Evolutionary conservation across 1,140 invertebrate genomes (phyloP).

Genomic region (Hypothenemus hampei): DNA sequence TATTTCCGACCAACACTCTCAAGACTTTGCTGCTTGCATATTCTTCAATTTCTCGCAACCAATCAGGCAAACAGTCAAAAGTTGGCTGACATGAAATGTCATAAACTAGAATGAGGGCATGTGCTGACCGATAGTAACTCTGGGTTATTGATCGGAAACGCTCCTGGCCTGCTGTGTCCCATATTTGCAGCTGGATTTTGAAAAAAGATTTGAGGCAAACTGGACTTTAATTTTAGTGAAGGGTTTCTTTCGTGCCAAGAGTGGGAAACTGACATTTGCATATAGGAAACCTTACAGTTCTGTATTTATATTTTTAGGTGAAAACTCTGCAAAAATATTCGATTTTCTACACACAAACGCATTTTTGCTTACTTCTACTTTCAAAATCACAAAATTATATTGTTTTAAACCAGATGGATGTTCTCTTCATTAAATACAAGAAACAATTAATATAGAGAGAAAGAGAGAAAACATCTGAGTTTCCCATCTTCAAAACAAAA

Average conservation of each 20-base stretch:
- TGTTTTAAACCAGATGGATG: no score
- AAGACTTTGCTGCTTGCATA: constrained; percentile 93
- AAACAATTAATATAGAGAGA: no score
- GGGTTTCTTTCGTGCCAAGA: background rate
- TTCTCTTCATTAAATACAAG: no score
- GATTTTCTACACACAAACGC: no score
- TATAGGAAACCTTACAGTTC: no score
- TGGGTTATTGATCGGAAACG: constrained; percentile 96
- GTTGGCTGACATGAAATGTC: constrained; percentile 96
- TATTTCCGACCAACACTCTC: constrained; percentile 90
- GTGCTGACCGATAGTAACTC: constrained; percentile 96
- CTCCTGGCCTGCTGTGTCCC: constrained; percentile 97
- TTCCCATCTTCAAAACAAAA: no score
- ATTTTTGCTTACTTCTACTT: background rate
- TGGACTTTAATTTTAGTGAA: background rate
- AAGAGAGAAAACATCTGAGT: no score
- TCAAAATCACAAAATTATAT: no score
- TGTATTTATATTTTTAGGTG: no score
- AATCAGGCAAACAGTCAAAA: constrained; percentile 93
- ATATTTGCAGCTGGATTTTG: constrained; percentile 84
- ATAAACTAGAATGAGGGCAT: constrained; percentile 95
- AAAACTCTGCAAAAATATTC: no score
- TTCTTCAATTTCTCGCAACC: constrained; percentile 93
- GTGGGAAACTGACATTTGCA: background rate
- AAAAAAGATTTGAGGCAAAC: constrained; percentile 7